phyloP scores from a whole-genome alignment of 2,113 vertebrate genomes.

The Phyllopteryx taeniolatus region DNA sequence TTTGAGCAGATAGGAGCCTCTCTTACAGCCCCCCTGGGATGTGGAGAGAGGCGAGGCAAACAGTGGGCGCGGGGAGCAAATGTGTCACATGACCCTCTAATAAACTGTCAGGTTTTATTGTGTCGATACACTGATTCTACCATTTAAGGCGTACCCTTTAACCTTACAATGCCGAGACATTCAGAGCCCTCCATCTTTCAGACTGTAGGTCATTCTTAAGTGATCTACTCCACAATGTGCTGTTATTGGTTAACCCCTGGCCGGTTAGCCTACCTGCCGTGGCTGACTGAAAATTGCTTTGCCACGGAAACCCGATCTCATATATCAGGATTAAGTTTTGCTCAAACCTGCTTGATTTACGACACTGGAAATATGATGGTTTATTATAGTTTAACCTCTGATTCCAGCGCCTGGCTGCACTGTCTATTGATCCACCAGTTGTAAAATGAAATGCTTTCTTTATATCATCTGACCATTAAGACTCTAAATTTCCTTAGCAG shows the following conservation, averaged over 20 bases:
- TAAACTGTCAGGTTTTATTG: slow-evolving; percentile 80
- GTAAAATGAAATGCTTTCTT: slow-evolving; percentile 53
- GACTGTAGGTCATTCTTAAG: slow-evolving; percentile 65
- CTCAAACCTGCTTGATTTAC: slow-evolving; percentile 57
- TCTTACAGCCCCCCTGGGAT: slow-evolving; percentile 61
- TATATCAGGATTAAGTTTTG: slow-evolving; percentile 58
- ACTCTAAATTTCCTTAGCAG: slow-evolving; percentile 14
- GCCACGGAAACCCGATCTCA: slow-evolving; percentile 24
- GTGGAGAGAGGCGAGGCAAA: slow-evolving; percentile 53
- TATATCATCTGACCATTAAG: slow-evolving; percentile 41
- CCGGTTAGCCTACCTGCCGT: slow-evolving; percentile 33
- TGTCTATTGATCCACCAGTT: slow-evolving; percentile 58
- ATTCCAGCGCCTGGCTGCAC: slow-evolving; percentile 51
- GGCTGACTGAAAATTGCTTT: slow-evolving; percentile 35
- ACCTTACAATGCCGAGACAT: slow-evolving; percentile 60
- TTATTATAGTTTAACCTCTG: slow-evolving; percentile 67
- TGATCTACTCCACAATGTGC: slow-evolving; percentile 52
- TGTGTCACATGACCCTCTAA: slow-evolving; percentile 72
- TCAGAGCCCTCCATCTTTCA: slow-evolving; percentile 56
- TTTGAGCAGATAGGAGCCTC: slow-evolving; percentile 59
- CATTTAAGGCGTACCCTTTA: slow-evolving; percentile 74
- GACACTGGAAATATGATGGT: slow-evolving; percentile 60
- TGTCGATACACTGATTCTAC: slow-evolving; percentile 77
- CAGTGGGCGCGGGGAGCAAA: slow-evolving; percentile 55
- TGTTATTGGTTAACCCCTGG: slow-evolving; percentile 57